These are phyloP conservation scores for Prionailurus bengalensis DNA, from an alignment of 2,113 vertebrate species.

Conservation along the genomic window DNA sequence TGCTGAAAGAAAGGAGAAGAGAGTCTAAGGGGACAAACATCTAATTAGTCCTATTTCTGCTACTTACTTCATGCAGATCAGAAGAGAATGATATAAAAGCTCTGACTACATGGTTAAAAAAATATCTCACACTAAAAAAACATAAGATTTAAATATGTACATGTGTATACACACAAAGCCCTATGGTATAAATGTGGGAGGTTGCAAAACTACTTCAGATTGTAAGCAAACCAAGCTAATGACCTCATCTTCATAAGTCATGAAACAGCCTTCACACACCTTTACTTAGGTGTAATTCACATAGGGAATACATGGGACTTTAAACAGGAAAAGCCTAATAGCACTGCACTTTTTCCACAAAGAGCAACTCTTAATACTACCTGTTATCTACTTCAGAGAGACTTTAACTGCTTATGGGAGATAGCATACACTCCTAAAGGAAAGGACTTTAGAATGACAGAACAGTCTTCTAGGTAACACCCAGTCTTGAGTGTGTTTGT, in stretches of 20 bases:
- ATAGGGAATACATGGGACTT: background rate
- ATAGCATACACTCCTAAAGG: background rate
- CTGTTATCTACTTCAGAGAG: background rate
- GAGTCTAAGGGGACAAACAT: background rate
- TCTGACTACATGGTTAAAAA: background rate
- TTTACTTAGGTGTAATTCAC: background rate
- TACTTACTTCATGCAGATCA: conserved; percentile 21
- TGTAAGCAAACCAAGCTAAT: background rate
- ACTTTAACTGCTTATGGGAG: background rate
- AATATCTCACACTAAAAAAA: background rate
- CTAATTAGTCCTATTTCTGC: background rate
- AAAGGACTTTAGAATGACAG: background rate
- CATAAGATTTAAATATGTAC: background rate
- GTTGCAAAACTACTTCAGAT: background rate
- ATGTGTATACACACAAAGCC: background rate
- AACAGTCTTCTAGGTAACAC: background rate
- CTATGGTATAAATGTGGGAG: background rate
- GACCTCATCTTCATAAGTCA: background rate
- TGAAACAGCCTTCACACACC: background rate
- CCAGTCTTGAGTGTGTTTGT: background rate
- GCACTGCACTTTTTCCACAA: background rate
- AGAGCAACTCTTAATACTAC: conserved; percentile 3
- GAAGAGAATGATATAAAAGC: background rate
- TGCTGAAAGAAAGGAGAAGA: background rate
- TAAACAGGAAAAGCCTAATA: background rate